Conservation (phyloP, 2,113 vertebrate genomes). For the Echinops telfairi region DNA sequence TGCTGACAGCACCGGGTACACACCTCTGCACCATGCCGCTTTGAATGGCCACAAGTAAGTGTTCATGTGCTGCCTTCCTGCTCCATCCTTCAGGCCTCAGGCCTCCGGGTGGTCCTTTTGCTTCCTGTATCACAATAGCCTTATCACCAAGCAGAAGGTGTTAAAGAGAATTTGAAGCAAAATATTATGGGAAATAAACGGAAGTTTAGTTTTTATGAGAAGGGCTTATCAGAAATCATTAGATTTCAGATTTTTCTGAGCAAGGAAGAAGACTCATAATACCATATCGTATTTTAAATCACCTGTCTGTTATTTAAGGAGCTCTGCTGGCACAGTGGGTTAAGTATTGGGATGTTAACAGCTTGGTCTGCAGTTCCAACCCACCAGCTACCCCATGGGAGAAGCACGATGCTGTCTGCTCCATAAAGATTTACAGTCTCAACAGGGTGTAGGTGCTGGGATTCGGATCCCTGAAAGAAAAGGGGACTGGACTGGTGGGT, state of each 20-base stretch:
- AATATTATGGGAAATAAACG: background rate
- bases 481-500: no score
- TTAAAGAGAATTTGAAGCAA: background rate
- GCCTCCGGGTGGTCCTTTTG: background rate
- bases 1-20: conserved; percentile 98
- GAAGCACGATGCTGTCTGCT: no score
- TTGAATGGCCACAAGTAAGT: conserved; percentile 97
- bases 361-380: no score
- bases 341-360: no score
- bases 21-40: conserved; percentile 97
- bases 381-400: no score
- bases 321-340: no score
- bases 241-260: background rate
- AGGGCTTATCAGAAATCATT: background rate
- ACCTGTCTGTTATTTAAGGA: background rate
- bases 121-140: background rate
- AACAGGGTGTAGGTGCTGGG: no score
- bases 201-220: background rate
- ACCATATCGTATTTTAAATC: background rate
- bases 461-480: no score
- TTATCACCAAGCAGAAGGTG: background rate
- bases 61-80: background rate
- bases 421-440: background rate
- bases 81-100: no score
- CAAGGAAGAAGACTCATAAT: background rate